Percentiles rank a stretch among this genome's conserved stretches.
Evolutionary conservation across 2,888 invertebrate species (phyloP).

Genomic region (Lydus trimaculatus): DNA sequence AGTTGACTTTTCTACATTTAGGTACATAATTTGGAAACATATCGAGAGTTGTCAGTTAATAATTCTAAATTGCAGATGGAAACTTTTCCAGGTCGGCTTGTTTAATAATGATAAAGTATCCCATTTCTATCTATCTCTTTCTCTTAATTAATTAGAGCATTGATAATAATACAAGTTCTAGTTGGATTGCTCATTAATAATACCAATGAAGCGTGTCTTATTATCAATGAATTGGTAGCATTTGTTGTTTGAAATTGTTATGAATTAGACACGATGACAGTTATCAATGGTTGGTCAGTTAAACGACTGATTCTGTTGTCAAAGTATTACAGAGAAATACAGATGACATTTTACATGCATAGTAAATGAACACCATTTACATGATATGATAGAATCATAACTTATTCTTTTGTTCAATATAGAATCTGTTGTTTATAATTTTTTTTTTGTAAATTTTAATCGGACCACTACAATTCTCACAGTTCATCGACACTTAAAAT

Average conservation of each 20-base stretch:
- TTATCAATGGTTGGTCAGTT: constrained; percentile 9
- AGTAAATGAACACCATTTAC: constrained; percentile 33
- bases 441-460: neutral
- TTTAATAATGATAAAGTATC: neutral
- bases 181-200: neutral
- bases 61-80: no score
- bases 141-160: neutral
- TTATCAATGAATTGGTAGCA: constrained; percentile 5
- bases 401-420: constrained; percentile 30
- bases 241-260: constrained; percentile 7
- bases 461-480: neutral
- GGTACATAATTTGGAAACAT: no score
- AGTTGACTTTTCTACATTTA: no score
- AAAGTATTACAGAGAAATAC: constrained; percentile 20
- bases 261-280: constrained; percentile 10
- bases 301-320: constrained; percentile 8
- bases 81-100: neutral
- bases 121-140: neutral
- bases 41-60: no score
- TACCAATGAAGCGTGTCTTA: constrained; percentile 10
- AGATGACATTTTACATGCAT: constrained; percentile 24
- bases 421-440: constrained; percentile 6
- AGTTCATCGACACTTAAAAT: neutral
- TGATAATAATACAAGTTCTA: neutral
- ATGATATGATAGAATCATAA: constrained; percentile 37